Percentiles rank a stretch among this genome's conserved stretches.
These are phyloP conservation scores for Cyclina sinensis DNA, from an alignment of 1,140 invertebrate species.

Conservation along the genomic window DNA sequence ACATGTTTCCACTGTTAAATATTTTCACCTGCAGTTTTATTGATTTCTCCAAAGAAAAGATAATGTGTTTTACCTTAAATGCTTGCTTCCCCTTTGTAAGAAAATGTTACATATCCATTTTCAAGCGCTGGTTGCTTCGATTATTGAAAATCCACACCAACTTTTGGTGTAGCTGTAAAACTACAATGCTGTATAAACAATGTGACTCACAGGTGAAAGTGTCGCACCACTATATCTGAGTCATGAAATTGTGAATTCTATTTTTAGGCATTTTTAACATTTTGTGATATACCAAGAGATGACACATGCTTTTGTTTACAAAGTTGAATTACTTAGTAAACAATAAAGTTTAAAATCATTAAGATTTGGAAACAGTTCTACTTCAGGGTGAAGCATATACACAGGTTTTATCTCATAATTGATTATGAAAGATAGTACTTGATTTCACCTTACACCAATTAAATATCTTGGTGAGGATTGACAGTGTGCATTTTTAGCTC, in stretches of 20 bases:
- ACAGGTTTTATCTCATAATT: too few species aligned
- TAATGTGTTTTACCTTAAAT: neutral
- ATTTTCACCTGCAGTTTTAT: constrained; percentile 10
- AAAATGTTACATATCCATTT: neutral
- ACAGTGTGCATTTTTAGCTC: too few species aligned
- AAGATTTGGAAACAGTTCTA: too few species aligned
- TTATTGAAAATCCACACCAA: too few species aligned
- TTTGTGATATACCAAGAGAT: neutral
- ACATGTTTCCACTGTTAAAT: too few species aligned
- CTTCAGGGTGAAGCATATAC: too few species aligned
- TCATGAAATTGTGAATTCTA: constrained; percentile 10
- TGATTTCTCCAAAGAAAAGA: neutral
- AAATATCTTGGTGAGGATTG: too few species aligned
- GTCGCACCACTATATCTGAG: neutral
- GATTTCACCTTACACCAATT: too few species aligned
- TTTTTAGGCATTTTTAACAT: constrained; percentile 7
- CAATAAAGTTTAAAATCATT: too few species aligned
- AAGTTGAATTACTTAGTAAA: too few species aligned
- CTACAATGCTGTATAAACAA: neutral
- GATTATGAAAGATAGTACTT: too few species aligned
- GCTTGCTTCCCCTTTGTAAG: neutral
- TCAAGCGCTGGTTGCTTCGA: neutral
- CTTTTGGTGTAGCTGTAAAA: neutral
- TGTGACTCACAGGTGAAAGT: neutral
- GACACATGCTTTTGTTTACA: neutral